These are phyloP conservation scores for Notoglanidium macrostoma DNA, from an alignment of 2,797 vertebrate species.

Conservation along the genomic window DNA sequence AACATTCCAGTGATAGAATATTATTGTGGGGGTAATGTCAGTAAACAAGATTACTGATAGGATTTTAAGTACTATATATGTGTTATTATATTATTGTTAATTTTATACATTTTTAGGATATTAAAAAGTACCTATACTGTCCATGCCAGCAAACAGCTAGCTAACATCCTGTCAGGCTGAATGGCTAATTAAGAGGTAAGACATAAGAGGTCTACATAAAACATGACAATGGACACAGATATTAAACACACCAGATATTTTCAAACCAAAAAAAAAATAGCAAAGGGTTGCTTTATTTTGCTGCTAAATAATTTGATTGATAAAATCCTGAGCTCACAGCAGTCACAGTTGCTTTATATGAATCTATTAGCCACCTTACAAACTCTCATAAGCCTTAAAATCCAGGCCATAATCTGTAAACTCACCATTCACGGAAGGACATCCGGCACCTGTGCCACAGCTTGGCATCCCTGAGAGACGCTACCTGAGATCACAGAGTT, in stretches of 20 bases:
- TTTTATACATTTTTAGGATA: background rate
- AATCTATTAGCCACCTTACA: background rate
- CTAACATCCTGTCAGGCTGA: background rate
- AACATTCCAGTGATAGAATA: background rate
- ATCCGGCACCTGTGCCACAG: constrained; percentile 47
- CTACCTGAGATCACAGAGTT: constrained; percentile 66
- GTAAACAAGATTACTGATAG: background rate
- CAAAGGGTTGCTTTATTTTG: no score
- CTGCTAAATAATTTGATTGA: background rate
- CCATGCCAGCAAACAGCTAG: background rate
- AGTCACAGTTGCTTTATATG: background rate
- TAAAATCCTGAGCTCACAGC: background rate
- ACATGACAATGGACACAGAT: background rate
- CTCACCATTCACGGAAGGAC: background rate
- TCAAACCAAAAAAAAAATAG: background rate
- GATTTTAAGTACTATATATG: background rate
- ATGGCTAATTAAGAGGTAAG: background rate
- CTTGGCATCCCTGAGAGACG: constrained; percentile 4
- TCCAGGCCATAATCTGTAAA: background rate
- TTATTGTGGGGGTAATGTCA: background rate
- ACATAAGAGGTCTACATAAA: background rate
- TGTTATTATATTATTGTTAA: no score
- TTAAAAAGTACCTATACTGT: background rate
- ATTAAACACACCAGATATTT: background rate
- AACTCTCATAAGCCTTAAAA: background rate